phyloP scores from a whole-genome alignment of 2,113 vertebrate genomes.

The Bubalus kerabau region DNA sequence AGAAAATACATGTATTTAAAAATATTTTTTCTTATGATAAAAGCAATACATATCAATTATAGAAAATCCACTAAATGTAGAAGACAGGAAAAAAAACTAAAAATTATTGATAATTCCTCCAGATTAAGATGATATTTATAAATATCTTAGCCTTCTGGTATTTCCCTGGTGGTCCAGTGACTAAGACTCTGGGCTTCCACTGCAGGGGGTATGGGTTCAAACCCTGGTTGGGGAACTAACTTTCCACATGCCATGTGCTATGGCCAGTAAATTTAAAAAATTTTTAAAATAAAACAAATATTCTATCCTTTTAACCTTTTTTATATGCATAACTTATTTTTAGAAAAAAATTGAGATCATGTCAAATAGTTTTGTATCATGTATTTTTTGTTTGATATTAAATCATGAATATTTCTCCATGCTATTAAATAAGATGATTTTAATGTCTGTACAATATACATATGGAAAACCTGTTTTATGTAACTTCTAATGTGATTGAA shows the following conservation, averaged over 20 bases:
- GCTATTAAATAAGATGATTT: neutral
- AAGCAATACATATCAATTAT: neutral
- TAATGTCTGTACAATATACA: neutral
- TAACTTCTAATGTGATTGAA: neutral
- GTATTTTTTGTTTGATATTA: neutral
- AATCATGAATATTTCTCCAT: neutral
- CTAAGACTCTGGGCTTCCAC: neutral
- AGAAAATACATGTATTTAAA: neutral
- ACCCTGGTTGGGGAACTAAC: neutral
- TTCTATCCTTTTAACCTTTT: neutral
- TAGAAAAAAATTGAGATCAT: neutral
- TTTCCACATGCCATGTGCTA: neutral
- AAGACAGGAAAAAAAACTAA: neutral
- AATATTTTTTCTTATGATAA: neutral
- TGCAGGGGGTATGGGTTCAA: neutral
- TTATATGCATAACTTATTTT: neutral
- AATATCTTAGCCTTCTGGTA: neutral
- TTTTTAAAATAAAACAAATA: neutral
- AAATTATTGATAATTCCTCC: neutral
- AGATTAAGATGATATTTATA: neutral
- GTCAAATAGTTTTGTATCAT: neutral
- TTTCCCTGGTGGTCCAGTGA: neutral
- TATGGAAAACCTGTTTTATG: neutral
- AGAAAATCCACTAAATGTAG: neutral
- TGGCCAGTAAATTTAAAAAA: neutral